Percentiles rank a stretch among this genome's conserved stretches.
phyloP scores from a whole-genome alignment of 2,797 vertebrate species.

The Semotilus atromaculatus region DNA sequence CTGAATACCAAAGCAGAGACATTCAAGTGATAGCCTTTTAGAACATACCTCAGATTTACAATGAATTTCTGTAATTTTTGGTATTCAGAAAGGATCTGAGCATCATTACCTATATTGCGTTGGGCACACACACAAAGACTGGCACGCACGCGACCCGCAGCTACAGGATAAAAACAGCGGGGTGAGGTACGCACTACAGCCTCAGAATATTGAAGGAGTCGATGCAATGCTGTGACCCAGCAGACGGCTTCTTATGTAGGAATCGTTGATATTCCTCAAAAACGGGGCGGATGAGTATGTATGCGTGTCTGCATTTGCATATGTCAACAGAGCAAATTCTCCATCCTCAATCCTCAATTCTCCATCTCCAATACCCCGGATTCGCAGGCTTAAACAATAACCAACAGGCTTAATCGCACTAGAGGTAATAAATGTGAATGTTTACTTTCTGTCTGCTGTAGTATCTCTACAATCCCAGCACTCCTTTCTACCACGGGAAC shows the following conservation, averaged over 20 bases:
- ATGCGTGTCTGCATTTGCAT: conserved; percentile 17
- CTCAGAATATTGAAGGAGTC: conserved; percentile 24
- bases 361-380: neutral
- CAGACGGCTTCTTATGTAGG: conserved; percentile 29
- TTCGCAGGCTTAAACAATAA: conserved; percentile 36
- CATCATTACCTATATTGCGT: conserved; percentile 16
- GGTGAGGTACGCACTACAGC: conserved; percentile 24
- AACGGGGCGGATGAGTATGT: neutral
- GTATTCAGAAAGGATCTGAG: conserved; percentile 17
- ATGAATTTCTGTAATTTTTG: neutral
- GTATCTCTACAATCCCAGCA: conserved; percentile 1
- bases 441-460: conserved; percentile 25
- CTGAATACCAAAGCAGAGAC: conserved; percentile 13
- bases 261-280: conserved; percentile 27
- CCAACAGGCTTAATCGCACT: conserved; percentile 37
- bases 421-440: conserved; percentile 37
- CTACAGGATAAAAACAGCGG: conserved; percentile 36
- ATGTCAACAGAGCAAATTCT: conserved; percentile 34
- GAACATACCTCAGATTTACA: neutral
- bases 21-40: neutral
- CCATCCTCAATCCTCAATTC: neutral
- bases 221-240: conserved; percentile 9
- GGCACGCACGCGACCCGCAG: neutral
- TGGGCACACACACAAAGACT: neutral
- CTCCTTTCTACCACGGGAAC: conserved; percentile 1